Evolutionary conservation across 2,888 invertebrate genomes (phyloP), one percentile per base, ranked within the genome.

Genomic region (Cylindroiulus punctatus): DNA sequence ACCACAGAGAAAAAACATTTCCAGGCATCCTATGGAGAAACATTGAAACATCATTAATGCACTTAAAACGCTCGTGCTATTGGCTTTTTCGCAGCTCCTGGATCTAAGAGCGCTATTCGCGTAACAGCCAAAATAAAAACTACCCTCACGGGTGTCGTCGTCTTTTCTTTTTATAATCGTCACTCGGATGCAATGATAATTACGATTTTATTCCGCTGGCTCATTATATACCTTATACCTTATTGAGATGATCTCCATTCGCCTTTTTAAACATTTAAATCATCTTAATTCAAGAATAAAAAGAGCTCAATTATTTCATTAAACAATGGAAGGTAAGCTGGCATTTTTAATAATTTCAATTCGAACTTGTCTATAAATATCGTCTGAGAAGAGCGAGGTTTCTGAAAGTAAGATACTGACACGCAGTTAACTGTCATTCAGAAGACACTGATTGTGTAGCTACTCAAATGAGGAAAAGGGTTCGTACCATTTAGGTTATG

Each of bases 11-110:
- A 76, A 76, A 76, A 76, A 76, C 30, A 76, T 76, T 30, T 76
- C 14, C 76, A 76, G 76, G 30, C 76, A 30, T 10, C 76, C 76
- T 76, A 76, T 76, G 22, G 76, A 76, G 76, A 76, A 76, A 76
- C 76, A 76, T 76, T 76, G 76, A 76, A 76, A 76, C 76, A 76
- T 76, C 76, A 76, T 76, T 76, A 76, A 30, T 76, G 76, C 76
- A 76, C 76, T 76, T 76, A 76, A 76, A 76, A 76, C 10, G 30
- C 30, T 76, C 76, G 76, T 30, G 30, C 17, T 26, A 76, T 76
- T 12, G 76, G 76, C 30, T 30, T 30, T 76, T 76, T 76, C 10
- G 1, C 14, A 26, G 76, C 10, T 76, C 76, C 14, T 76, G 26
- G 2, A 36, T 36, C 2, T 22, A 76, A 76, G 30, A 76, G 30